Percentiles rank a stretch among this genome's conserved stretches.
phyloP scores from a whole-genome alignment of 1,140 invertebrate species.

The Drosophila melanica region DNA sequence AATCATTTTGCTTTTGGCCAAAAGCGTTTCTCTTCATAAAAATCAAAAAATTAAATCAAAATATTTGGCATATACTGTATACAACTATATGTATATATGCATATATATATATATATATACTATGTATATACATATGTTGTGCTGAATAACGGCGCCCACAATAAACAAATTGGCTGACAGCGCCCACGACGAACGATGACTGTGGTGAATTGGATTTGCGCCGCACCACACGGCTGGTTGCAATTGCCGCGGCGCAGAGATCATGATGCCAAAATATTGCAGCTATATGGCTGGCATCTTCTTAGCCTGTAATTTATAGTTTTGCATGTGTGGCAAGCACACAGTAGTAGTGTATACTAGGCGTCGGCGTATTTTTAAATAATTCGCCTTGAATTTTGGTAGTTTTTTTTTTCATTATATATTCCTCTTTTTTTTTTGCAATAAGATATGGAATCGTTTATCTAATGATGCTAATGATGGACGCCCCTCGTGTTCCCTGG shows the following conservation, averaged over 20 bases:
- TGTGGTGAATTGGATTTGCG: constrained; percentile 75
- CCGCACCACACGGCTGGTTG: constrained; percentile 57
- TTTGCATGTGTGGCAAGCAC: constrained; percentile 34
- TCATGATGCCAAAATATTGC: constrained; percentile 58
- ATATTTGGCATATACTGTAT: constrained; percentile 23
- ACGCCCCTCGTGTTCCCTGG: neutral
- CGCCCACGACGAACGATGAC: constrained; percentile 43
- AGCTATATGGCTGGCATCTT: constrained; percentile 39
- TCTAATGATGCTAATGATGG: constrained; percentile 42
- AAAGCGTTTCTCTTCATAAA: constrained; percentile 34
- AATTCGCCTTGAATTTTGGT: constrained; percentile 67
- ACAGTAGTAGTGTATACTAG: constrained; percentile 39
- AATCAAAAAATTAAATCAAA: constrained; percentile 39
- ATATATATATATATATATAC: neutral
- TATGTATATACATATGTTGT: constrained; percentile 34
- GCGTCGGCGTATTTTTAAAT: constrained; percentile 77
- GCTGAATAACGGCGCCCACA: constrained; percentile 63
- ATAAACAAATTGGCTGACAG: constrained; percentile 76
- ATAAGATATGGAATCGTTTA: constrained; percentile 4
- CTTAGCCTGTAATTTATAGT: constrained; percentile 51
- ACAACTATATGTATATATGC: neutral
- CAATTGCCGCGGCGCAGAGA: constrained; percentile 23
- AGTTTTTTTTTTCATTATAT: constrained; percentile 10
- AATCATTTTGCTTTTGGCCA: constrained; percentile 61
- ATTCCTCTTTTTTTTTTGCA: constrained; percentile 14